phyloP scores from a whole-genome alignment of 2,888 invertebrate species.

The Spatulosminthurus flaviceps region DNA sequence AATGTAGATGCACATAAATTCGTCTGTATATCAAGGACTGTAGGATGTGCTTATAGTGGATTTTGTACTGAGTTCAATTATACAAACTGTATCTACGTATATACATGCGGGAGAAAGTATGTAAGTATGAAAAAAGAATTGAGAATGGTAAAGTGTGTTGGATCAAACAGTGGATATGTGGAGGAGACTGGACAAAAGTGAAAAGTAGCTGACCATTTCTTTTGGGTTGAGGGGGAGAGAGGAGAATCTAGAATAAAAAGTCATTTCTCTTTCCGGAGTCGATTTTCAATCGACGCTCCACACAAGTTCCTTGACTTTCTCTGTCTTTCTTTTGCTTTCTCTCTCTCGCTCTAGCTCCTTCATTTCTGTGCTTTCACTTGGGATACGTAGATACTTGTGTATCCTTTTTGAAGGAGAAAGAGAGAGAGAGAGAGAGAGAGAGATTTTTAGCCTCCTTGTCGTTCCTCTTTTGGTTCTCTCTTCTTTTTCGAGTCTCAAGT shows the following conservation, averaged over 20 bases:
- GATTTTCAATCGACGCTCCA: slow-evolving; percentile 40
- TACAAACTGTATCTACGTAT: too few species aligned
- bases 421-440: too few species aligned
- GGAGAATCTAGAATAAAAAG: slow-evolving; percentile 35
- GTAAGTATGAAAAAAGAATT: not conserved
- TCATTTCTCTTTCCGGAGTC: slow-evolving; percentile 42
- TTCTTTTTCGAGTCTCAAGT: not conserved
- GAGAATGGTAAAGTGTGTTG: slow-evolving; percentile 15
- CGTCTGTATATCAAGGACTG: too few species aligned
- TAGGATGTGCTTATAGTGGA: not conserved
- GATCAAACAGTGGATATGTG: slow-evolving; percentile 5
- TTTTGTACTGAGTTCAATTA: too few species aligned
- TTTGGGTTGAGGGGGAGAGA: slow-evolving; percentile 34
- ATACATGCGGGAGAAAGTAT: not conserved
- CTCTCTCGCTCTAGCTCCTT: not conserved
- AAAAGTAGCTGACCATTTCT: slow-evolving; percentile 54
- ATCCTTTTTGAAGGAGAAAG: not conserved
- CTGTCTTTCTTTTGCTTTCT: slow-evolving; percentile 22
- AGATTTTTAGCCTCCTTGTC: slow-evolving; percentile 16
- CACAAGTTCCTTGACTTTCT: slow-evolving; percentile 20
- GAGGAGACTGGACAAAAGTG: slow-evolving; percentile 29
- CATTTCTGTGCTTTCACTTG: not conserved
- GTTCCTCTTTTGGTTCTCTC: not conserved
- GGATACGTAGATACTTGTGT: too few species aligned
- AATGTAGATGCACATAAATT: too few species aligned